These are phyloP conservation scores for Chiloscyllium punctatum DNA, from an alignment of 2,797 vertebrate genomes.

Conservation along the genomic window DNA sequence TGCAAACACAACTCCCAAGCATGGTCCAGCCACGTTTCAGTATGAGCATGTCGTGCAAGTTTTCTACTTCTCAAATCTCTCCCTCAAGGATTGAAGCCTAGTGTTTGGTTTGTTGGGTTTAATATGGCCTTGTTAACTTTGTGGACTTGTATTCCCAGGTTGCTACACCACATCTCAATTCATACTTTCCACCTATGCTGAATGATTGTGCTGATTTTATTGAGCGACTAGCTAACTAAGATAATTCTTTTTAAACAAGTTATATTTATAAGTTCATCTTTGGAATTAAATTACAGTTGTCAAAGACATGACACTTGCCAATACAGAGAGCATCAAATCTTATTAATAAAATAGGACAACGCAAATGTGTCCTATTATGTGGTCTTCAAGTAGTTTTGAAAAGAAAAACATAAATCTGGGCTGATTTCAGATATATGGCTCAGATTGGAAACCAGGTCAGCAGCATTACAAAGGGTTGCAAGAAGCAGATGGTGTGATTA, in stretches of 20 bases:
- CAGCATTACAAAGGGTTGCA: background rate
- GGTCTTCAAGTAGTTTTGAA: background rate
- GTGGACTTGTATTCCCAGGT: background rate
- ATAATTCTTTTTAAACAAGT: too few species aligned
- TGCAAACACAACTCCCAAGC: background rate
- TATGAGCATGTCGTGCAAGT: background rate
- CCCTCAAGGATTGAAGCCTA: background rate
- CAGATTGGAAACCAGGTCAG: background rate
- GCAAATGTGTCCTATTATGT: background rate
- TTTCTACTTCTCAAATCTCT: background rate
- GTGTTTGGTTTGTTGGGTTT: background rate
- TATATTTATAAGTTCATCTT: too few species aligned
- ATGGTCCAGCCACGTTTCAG: background rate
- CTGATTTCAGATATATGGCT: background rate
- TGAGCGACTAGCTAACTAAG: too few species aligned
- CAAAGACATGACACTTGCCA: too few species aligned
- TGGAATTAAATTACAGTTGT: too few species aligned
- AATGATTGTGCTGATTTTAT: background rate
- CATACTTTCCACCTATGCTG: background rate
- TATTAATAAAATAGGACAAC: too few species aligned
- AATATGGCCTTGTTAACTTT: background rate
- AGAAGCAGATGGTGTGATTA: background rate
- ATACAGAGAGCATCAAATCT: too few species aligned
- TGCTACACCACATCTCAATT: background rate
- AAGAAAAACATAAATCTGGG: background rate